phyloP scores from a whole-genome alignment of 35 echinoderm and acorn worm species.

The Apostichopus parvimensis region DNA sequence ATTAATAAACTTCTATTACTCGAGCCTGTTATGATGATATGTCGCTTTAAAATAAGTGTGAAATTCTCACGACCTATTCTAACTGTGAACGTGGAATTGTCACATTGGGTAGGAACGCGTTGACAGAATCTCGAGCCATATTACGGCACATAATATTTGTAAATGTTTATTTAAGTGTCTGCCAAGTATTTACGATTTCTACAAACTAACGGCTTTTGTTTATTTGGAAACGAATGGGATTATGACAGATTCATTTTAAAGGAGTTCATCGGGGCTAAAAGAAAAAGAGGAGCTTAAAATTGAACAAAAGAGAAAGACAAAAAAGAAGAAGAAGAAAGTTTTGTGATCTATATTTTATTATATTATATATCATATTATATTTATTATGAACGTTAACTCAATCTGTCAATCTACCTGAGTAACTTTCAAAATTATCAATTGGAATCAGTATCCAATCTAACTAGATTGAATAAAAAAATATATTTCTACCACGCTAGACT shows the following conservation, averaged over 20 bases:
- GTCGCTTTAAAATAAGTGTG: background rate
- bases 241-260: conserved; percentile 8
- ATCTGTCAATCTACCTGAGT: no score
- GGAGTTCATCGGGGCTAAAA: background rate
- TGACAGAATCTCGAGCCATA: background rate
- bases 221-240: conserved; percentile 15
- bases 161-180: conserved; percentile 52
- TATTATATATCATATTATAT: no score
- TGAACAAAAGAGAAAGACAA: no score
- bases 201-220: conserved; percentile 31
- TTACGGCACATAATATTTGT: conserved; percentile 21
- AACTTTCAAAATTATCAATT: no score
- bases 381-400: no score
- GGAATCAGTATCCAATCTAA: no score
- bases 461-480: no score
- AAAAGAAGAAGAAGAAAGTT: no score
- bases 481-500: no score
- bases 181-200: conserved; percentile 31
- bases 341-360: no score
- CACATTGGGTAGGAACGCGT: background rate
- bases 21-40: background rate
- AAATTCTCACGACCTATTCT: background rate
- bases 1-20: no score
- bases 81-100: background rate
- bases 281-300: no score